These are phyloP conservation scores for Formicarius rufipectus DNA, from an alignment of 2,113 vertebrate species.

Conservation along the genomic window DNA sequence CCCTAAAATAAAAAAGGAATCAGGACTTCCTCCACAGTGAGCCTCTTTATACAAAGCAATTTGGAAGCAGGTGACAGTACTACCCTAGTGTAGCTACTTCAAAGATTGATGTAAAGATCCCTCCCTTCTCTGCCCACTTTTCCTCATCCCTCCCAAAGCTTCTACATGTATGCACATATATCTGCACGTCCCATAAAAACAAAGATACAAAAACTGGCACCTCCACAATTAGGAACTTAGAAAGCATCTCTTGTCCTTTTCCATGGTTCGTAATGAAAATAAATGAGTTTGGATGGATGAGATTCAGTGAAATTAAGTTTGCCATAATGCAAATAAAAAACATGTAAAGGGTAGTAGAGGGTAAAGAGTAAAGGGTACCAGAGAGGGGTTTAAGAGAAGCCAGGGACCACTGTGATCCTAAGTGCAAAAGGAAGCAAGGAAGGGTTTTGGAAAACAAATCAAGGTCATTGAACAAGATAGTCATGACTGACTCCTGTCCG, in stretches of 20 bases:
- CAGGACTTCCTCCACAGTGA: not conserved
- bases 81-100: not conserved
- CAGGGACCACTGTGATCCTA: not conserved
- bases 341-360: no score
- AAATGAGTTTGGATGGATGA: not conserved
- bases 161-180: not conserved
- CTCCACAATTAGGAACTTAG: not conserved
- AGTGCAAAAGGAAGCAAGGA: not conserved
- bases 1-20: not conserved
- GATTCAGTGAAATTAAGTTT: not conserved
- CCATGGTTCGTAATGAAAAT: not conserved
- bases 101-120: not conserved
- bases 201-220: not conserved
- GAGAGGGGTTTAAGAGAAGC: not conserved
- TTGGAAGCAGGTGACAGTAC: not conserved
- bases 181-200: not conserved
- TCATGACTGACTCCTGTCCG: not conserved
- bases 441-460: not conserved
- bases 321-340: not conserved
- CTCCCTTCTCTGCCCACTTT: not conserved
- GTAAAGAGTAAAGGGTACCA: not conserved
- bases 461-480: not conserved
- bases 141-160: not conserved
- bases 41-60: not conserved
- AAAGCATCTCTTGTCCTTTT: not conserved